Conservation (phyloP, 2,113 vertebrate species). For the Leptobrachium leishanense region DNA sequence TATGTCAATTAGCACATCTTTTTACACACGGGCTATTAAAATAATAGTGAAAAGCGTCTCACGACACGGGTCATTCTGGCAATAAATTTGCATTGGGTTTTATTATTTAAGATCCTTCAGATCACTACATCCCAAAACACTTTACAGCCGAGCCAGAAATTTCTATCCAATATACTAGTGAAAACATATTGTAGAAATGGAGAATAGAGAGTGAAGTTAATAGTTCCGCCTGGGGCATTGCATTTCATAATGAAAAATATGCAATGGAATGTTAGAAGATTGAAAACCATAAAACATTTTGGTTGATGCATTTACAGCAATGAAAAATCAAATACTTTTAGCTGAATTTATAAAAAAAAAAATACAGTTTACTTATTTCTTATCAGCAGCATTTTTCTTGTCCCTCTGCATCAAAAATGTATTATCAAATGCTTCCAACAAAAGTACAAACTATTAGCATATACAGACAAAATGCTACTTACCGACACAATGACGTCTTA, state of each 20-base stretch:
- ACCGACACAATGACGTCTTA: no score
- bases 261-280: not conserved
- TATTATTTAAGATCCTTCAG: not conserved
- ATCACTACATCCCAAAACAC: not conserved
- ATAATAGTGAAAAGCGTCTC: no score
- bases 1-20: no score
- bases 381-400: no score
- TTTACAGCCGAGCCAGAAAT: not conserved
- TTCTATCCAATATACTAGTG: not conserved
- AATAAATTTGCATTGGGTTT: not conserved
- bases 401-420: no score
- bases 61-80: constrained; percentile 39
- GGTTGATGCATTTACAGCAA: not conserved
- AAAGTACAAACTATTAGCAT: no score
- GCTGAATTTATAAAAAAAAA: no score
- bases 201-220: constrained; percentile 2
- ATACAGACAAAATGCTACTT: no score
- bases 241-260: constrained; percentile 1
- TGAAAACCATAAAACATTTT: not conserved
- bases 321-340: not conserved
- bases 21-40: no score
- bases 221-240: constrained; percentile 1
- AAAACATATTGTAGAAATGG: not conserved
- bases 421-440: no score
- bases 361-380: no score